Conservation (phyloP, 2,113 vertebrate species). For the Sylvilagus bachmani region DNA sequence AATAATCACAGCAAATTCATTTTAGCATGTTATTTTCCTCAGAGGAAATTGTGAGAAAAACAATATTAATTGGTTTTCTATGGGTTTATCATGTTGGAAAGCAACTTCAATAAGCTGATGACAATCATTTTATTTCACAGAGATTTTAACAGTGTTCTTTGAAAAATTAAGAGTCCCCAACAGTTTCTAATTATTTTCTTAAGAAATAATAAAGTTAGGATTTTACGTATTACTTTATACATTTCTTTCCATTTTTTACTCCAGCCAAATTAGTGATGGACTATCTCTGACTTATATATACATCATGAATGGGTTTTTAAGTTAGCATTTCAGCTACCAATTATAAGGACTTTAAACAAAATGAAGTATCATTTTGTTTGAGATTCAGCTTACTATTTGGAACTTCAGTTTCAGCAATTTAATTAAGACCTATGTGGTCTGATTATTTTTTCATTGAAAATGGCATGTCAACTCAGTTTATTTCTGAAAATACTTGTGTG, state of each 20-base stretch:
- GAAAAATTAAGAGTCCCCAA: neutral
- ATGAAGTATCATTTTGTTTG: neutral
- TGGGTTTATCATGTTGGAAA: constrained; percentile 53
- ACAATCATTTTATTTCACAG: neutral
- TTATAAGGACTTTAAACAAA: neutral
- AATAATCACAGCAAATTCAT: constrained; percentile 29
- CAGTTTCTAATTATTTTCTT: neutral
- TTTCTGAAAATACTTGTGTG: neutral
- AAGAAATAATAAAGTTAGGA: neutral
- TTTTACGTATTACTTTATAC: neutral
- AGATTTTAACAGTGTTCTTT: neutral
- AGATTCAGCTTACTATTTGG: neutral
- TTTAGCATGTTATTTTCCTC: neutral
- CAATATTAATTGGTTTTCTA: constrained; percentile 56
- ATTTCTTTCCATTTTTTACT: neutral
- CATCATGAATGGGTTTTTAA: neutral
- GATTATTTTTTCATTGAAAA: neutral
- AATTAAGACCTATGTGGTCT: neutral
- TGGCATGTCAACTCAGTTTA: neutral
- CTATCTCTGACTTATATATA: neutral
- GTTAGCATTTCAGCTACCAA: neutral
- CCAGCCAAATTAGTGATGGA: neutral
- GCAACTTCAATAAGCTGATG: constrained; percentile 48
- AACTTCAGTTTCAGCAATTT: neutral
- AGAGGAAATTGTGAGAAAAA: constrained; percentile 51